phyloP scores from a whole-genome alignment of 2,113 vertebrate species.

The Crotophaga sulcirostris region DNA sequence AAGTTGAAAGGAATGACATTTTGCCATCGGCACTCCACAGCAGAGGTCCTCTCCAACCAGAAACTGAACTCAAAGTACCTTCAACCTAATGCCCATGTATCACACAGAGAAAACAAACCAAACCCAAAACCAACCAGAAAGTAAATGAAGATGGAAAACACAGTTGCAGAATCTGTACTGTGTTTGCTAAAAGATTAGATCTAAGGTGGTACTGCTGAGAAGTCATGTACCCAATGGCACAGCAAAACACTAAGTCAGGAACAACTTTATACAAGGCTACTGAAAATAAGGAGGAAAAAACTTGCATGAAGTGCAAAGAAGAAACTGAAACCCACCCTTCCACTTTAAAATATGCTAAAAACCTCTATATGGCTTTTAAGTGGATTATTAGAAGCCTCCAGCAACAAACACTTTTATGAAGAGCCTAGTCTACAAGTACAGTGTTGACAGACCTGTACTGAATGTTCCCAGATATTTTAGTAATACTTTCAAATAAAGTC shows the following conservation, averaged over 20 bases:
- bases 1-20: background rate
- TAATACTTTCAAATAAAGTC: constrained; percentile 40
- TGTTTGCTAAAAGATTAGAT: background rate
- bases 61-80: background rate
- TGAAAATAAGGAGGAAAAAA: constrained; percentile 23
- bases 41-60: background rate
- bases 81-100: background rate
- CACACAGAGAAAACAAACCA: background rate
- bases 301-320: constrained; percentile 5
- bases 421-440: background rate
- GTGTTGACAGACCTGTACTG: background rate
- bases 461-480: background rate
- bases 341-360: background rate
- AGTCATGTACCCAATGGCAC: background rate
- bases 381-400: background rate
- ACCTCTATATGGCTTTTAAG: too few relatives aligned
- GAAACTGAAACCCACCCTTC: background rate
- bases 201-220: background rate
- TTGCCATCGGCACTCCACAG: background rate
- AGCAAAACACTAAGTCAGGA: background rate
- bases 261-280: background rate
- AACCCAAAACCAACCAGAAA: background rate
- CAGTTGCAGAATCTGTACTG: background rate
- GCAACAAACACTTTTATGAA: background rate
- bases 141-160: background rate